Base-by-base conservation (phyloP, 2,888 invertebrate genomes). In the Melieria picta region DNA sequence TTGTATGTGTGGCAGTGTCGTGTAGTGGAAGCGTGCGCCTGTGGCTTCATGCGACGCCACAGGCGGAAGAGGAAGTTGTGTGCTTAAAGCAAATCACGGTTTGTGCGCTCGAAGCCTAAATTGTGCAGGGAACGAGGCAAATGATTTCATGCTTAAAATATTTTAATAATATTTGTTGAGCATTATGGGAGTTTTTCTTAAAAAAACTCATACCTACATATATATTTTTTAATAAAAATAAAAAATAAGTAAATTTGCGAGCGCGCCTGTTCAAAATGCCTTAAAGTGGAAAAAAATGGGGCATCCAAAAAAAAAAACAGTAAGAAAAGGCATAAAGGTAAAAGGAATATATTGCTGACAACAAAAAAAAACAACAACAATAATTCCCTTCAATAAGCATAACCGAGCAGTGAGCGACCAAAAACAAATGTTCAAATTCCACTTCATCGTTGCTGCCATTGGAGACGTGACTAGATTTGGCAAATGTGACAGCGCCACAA, bases 381-480 rank as follows among this genome's bases (percentile, higher is more conserved):
- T 9, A 52, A 52, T n/a, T 11, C 52, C 10, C 11, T n/a, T 7
- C 5, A 11, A 9, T 10, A 50, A 50, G 50, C 50, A 50, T 10
- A 50, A 50, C 9, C 9, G 1, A 50, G 11, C 50, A 50, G 50
- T 11, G 11, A 50, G 10, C 9, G 10, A 50, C 9, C 9, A 50
- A 50, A 52, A 52, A 52, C 10, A 58, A 58, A 16, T 30, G 42
- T 7, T 58, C 58, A 61, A 61, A 61, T 61, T 61, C 46, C 11
- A 61, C 61, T 61, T 43, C 61, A 61, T 61, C 61, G 45, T 61
- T 45, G 45, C n/a, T 30, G 30, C 30, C 30, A 61, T 61, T 61
- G 61, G 10, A 61, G 45, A 61, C 61, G 61, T 61, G 61, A 61
- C 61, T 61, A 61, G 61, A 61, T 61, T 61, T 57, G n/a, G 13